Percentiles rank a stretch among this genome's conserved stretches.
phyloP scores from a whole-genome alignment of 1,140 invertebrate genomes.

The Caenorhabditis briggsae region DNA sequence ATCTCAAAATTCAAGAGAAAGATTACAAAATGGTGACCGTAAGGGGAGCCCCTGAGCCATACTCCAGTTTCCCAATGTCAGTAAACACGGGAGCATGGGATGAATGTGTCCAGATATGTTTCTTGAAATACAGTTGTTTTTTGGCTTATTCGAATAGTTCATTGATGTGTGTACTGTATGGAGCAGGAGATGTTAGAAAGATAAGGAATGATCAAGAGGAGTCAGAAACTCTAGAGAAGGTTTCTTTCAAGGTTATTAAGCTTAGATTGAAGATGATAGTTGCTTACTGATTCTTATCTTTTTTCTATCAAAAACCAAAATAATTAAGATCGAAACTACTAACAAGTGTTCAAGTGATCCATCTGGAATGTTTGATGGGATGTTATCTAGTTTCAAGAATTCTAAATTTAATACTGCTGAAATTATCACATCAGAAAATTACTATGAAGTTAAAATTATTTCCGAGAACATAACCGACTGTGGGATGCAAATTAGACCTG shows the following conservation, averaged over 20 bases:
- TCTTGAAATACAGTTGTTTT: not conserved
- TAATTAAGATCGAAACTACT: too few species aligned
- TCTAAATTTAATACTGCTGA: too few species aligned
- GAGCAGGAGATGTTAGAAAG: not conserved
- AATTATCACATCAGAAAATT: too few species aligned
- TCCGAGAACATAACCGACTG: too few species aligned
- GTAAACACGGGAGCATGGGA: not conserved
- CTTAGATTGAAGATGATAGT: too few species aligned
- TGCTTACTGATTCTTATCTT: too few species aligned
- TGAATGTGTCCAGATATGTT: not conserved
- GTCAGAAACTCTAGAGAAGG: not conserved
- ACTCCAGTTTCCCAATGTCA: not conserved
- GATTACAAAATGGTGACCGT: not conserved
- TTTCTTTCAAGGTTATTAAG: not conserved
- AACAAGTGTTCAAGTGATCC: too few species aligned
- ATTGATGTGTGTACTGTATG: not conserved
- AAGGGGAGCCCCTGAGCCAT: not conserved
- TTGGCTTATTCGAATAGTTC: not conserved
- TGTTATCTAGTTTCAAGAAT: too few species aligned
- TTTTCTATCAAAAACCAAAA: too few species aligned
- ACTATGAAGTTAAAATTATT: too few species aligned
- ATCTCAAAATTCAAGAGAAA: not conserved
- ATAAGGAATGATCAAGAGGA: not conserved
- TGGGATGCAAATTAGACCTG: too few species aligned
- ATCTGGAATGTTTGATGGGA: too few species aligned